Evolutionary conservation across 2,797 vertebrate species (phyloP).

Genomic region (Gymnoscopelus braueri): DNA sequence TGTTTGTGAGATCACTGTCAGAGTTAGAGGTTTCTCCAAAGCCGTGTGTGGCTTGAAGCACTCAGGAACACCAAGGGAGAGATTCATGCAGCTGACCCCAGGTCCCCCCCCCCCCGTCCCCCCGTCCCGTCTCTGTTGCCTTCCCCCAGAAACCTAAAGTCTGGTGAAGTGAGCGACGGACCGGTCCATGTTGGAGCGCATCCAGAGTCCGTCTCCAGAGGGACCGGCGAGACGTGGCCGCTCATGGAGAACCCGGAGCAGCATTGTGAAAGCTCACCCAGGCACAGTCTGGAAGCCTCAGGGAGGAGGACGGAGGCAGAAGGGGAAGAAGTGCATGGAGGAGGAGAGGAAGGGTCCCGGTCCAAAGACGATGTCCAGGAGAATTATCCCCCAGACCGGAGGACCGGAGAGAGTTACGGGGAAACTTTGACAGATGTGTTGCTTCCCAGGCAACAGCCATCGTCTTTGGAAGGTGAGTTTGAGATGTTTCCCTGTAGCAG

Average conservation of each 20-base stretch:
- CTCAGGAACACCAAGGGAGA: not conserved
- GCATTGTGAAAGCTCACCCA: constrained; percentile 65
- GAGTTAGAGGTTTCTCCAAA: not conserved
- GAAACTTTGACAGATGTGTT: constrained; percentile 51
- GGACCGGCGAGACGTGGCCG: constrained; percentile 80
- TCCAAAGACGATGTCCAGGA: constrained; percentile 26
- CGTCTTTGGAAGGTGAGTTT: constrained; percentile 70
- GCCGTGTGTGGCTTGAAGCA: too few species aligned
- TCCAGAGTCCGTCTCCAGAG: constrained; percentile 70
- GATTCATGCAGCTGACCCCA: constrained; percentile 13
- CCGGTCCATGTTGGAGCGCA: constrained; percentile 75
- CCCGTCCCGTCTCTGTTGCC: not conserved
- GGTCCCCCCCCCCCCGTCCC: constrained; percentile 4
- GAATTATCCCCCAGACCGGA: constrained; percentile 21
- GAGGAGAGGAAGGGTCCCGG: constrained; percentile 4
- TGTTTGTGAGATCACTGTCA: constrained; percentile 11
- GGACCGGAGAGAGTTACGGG: constrained; percentile 23
- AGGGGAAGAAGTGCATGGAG: constrained; percentile 2
- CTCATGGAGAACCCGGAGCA: constrained; percentile 74
- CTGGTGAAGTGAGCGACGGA: constrained; percentile 71
- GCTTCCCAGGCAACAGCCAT: constrained; percentile 40
- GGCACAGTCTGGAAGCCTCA: constrained; percentile 59
- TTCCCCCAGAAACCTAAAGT: constrained; percentile 77
- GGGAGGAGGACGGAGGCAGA: constrained; percentile 58
- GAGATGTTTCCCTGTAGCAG: too few species aligned